Percentiles rank a stretch among this genome's conserved stretches.
Evolutionary conservation across 2,888 invertebrate species (phyloP).

Genomic region (Lasioglossum pauxillum): DNA sequence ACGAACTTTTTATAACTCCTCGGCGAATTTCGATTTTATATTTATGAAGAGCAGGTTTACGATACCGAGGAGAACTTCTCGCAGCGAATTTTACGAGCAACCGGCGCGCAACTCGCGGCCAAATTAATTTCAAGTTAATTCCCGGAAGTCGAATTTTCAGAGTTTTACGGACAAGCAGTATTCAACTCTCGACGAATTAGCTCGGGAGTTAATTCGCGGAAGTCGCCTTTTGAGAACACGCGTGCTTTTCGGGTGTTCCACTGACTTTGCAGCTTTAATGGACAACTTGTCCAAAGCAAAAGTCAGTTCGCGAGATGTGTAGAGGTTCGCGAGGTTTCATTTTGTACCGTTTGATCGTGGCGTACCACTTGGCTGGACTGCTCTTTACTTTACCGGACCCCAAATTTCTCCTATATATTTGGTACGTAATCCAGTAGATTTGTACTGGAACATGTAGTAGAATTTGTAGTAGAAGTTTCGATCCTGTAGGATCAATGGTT

Average conservation of each 20-base stretch:
- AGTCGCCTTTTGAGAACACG: neutral
- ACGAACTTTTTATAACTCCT: neutral
- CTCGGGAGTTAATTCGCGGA: neutral
- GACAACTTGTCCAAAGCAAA: neutral
- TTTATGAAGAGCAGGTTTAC: neutral
- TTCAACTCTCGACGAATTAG: neutral
- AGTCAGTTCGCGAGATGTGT: too few species aligned
- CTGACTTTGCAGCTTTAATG: neutral
- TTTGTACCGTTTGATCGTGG: too few species aligned
- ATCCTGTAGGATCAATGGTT: too few species aligned
- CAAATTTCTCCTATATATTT: too few species aligned
- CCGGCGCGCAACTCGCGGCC: neutral
- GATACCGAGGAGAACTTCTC: neutral
- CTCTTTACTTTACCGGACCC: too few species aligned
- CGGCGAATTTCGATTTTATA: neutral
- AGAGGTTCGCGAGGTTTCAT: too few species aligned
- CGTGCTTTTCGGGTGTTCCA: neutral
- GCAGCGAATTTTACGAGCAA: neutral
- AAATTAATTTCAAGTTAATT: neutral
- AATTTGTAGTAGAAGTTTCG: too few species aligned
- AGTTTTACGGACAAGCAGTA: neutral
- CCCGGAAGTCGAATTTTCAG: neutral
- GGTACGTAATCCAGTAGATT: too few species aligned
- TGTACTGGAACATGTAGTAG: too few species aligned
- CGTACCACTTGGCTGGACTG: too few species aligned